Conservation (phyloP, 2,113 vertebrate species). For the Anhinga rufa region DNA sequence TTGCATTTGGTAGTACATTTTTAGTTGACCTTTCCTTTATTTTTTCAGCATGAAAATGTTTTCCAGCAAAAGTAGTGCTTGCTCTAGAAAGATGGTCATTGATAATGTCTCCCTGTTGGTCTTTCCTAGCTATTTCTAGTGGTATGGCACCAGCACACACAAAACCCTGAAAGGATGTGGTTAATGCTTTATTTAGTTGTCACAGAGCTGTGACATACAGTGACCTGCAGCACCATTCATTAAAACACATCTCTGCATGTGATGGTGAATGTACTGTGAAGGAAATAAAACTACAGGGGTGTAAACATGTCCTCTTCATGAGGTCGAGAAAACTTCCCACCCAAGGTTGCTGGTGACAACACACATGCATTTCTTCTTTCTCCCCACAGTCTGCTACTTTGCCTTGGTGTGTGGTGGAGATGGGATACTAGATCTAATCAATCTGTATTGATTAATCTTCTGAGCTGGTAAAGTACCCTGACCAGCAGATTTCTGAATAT, state of each 20-base stretch:
- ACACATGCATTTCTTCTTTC: background rate
- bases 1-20: background rate
- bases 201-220: background rate
- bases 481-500: background rate
- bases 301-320: background rate
- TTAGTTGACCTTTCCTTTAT: background rate
- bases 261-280: background rate
- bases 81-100: background rate
- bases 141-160: background rate
- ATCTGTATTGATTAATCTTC: background rate
- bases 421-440: background rate
- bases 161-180: background rate
- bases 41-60: background rate
- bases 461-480: background rate
- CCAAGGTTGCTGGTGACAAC: background rate
- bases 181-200: background rate
- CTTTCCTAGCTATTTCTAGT: background rate
- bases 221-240: background rate
- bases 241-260: background rate
- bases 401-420: background rate
- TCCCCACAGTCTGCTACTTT: background rate
- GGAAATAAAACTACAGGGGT: no score
- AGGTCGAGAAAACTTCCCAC: background rate
- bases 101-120: background rate
- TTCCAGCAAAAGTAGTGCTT: background rate